These are phyloP conservation scores for Agonum fuliginosum DNA, from an alignment of 2,888 invertebrate genomes.

Conservation along the genomic window DNA sequence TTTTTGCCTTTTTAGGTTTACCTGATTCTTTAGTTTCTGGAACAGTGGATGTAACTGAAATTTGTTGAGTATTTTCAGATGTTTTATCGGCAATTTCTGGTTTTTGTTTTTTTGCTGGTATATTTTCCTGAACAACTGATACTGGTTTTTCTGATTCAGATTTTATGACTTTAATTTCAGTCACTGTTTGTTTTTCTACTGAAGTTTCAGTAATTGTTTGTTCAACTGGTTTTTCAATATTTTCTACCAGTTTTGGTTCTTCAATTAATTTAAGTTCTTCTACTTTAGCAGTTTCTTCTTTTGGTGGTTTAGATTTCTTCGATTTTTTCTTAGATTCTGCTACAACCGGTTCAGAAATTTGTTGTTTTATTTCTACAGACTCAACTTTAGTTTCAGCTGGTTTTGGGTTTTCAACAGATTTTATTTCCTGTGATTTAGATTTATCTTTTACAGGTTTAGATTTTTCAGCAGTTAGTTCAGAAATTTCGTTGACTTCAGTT, in stretches of 20 bases:
- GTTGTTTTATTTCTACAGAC: too few species aligned
- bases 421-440: too few species aligned
- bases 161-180: conserved; percentile 56
- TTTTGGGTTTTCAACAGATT: too few species aligned
- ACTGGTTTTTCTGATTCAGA: conserved; percentile 45
- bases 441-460: conserved; percentile 68
- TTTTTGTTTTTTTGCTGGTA: neutral
- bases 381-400: too few species aligned
- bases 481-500: conserved; percentile 64
- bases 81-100: neutral
- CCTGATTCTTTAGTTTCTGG: neutral
- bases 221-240: conserved; percentile 8
- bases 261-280: conserved; percentile 7
- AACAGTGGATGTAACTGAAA: neutral
- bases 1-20: conserved; percentile 1
- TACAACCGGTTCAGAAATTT: neutral
- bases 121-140: neutral
- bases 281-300: conserved; percentile 21
- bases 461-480: conserved; percentile 70
- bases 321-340: conserved; percentile 7
- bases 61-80: neutral
- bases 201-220: conserved; percentile 62
- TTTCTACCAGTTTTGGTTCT: neutral
- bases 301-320: conserved; percentile 11
- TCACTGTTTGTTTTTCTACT: conserved; percentile 59